Evolutionary conservation across 2,888 invertebrate genomes (phyloP).

Genomic region (Tipula lateralis): DNA sequence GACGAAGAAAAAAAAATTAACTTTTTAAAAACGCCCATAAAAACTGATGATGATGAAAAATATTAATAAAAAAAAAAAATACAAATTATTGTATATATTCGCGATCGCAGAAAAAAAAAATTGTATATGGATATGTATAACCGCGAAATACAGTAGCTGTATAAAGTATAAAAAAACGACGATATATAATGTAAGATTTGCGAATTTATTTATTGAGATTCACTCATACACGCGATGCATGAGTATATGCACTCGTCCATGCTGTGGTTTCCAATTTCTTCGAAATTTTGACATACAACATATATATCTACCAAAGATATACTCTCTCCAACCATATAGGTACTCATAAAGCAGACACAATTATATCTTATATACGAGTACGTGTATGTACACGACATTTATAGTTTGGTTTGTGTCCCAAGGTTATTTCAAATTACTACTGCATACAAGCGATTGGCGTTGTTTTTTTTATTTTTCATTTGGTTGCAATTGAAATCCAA

Average conservation of each 20-base stretch:
- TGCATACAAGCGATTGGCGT: not conserved
- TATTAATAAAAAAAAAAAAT: not conserved
- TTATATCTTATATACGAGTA: not conserved
- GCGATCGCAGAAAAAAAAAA: not conserved
- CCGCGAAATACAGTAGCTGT: constrained; percentile 19
- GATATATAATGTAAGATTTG: not conserved
- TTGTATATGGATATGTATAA: not conserved
- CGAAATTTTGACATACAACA: not conserved
- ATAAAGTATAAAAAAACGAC: not conserved
- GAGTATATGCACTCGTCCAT: not conserved
- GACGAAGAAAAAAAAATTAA: not conserved
- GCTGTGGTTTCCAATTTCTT: not conserved
- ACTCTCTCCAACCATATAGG: not conserved
- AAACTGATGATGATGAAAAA: constrained; percentile 1
- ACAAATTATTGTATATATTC: not conserved
- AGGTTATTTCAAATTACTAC: constrained; percentile 24
- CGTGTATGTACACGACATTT: not conserved
- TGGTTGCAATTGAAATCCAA: not conserved
- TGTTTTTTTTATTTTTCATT: not conserved
- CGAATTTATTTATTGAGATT: not conserved
- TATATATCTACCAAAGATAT: not conserved
- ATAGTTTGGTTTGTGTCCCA: not conserved
- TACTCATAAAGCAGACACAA: constrained; percentile 11
- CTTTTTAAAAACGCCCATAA: not conserved
- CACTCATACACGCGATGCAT: not conserved